Conservation (phyloP, 1,140 invertebrate genomes). For the Euglossa dilemma region DNA sequence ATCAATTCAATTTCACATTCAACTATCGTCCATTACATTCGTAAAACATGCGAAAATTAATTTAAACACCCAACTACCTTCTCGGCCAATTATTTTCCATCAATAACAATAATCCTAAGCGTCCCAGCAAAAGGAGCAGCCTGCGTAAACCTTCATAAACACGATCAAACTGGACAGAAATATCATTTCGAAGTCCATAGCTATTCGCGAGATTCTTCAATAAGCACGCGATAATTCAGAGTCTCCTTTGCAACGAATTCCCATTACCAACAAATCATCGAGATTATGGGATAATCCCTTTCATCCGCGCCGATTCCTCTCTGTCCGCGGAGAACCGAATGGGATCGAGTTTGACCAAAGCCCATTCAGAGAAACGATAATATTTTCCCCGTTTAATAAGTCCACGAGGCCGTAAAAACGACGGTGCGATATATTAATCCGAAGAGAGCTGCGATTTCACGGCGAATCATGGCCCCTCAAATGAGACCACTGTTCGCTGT, state of each 20-base stretch:
- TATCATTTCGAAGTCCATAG: too few species aligned
- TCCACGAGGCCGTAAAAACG: constrained; percentile 3
- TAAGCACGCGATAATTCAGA: background rate
- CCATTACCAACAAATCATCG: background rate
- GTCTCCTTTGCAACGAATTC: background rate
- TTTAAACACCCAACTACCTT: too few species aligned
- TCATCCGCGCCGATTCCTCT: background rate
- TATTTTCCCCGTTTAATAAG: constrained; percentile 20
- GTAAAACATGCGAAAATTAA: too few species aligned
- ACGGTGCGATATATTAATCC: background rate
- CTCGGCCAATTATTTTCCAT: too few species aligned
- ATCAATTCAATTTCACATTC: too few species aligned
- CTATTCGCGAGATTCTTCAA: background rate
- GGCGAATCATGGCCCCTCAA: constrained; percentile 19
- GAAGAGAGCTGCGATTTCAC: constrained; percentile 18
- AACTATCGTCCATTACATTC: too few species aligned
- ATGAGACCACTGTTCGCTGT: constrained; percentile 4
- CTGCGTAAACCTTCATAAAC: too few species aligned
- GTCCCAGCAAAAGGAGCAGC: too few species aligned
- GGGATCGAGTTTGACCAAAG: background rate
- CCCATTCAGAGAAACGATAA: background rate
- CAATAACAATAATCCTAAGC: too few species aligned
- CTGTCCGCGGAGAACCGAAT: background rate
- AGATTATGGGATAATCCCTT: background rate
- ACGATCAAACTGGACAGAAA: too few species aligned